Evolutionary conservation across 2,888 invertebrate species (phyloP), one percentile per base, ranked within the genome.

Genomic region (Drosophila neonasuta): DNA sequence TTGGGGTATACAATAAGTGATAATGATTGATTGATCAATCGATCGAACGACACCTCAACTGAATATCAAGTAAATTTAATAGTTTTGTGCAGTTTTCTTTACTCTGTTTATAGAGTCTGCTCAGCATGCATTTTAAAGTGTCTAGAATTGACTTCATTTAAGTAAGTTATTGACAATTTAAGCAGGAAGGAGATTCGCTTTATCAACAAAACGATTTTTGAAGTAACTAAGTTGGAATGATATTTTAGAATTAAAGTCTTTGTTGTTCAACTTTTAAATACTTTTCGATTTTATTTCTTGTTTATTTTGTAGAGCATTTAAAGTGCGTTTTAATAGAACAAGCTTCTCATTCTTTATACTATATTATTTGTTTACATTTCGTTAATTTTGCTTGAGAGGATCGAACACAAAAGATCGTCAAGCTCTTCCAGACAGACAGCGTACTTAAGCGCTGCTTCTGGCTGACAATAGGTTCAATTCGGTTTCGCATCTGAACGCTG

Each of bases 401-500:
- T 20, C 8, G 55, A 51, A 42, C 15, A 46, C 54, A 48, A 62
- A 61, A 58, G 66, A 67, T 71, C 67, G 36, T 7, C 32, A 41
- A 8, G 32, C n/a, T 49, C 17, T 32, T 68, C 56, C 56, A 42
- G 55, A 24, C 20, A 17, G 39, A 15, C 8, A n/a, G 30, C 13
- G 77, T 80, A 80, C 74, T 74, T 74, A 69, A 71, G n/a, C 44
- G n/a, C 17, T 54, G 51, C 39, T 56, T 24, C 51, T 49, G 11
- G 46, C 20, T 17, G 51, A 20, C 77, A 77, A 77, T 80, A 80
- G 68, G 51, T 58, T 83, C 85, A 80, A 67, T 80, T 83, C 67
- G 52, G 62, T 57, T 68, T 64, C 50, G 60, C 63, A 59, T 63
- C 68, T 54, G 29, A 48, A 52, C 17, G 51, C 62, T 61, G 72